These are phyloP conservation scores for Phania funesta DNA, from an alignment of 2,888 invertebrate species.

Conservation along the genomic window DNA sequence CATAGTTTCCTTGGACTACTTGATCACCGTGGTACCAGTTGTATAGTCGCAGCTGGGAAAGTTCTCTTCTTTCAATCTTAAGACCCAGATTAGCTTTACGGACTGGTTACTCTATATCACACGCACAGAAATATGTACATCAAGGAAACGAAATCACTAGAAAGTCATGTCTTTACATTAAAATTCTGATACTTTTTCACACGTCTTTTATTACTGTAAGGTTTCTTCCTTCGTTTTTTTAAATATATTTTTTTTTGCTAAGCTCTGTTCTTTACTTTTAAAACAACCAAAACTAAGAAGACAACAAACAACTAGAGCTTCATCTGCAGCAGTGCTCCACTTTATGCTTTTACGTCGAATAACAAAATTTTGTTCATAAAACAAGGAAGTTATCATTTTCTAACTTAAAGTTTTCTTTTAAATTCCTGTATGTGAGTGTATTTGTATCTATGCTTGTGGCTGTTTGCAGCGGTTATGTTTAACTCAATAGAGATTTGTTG, in stretches of 20 bases:
- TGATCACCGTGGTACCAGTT: too few relatives aligned
- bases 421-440: background rate
- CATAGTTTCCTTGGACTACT: too few relatives aligned
- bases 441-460: background rate
- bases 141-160: too few relatives aligned
- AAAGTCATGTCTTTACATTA: too few relatives aligned
- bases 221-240: background rate
- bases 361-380: slow-evolving; percentile 9
- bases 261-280: background rate
- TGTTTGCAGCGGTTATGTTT: slow-evolving; percentile 16
- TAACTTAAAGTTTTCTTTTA: background rate
- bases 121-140: too few relatives aligned
- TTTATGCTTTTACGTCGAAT: slow-evolving; percentile 4
- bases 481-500: slow-evolving; percentile 43
- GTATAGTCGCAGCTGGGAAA: too few relatives aligned
- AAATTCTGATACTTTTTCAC: too few relatives aligned
- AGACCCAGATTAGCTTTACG: too few relatives aligned
- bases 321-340: slow-evolving; percentile 27
- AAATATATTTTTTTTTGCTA: background rate
- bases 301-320: slow-evolving; percentile 26
- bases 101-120: too few relatives aligned
- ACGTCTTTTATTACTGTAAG: too few relatives aligned
- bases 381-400: slow-evolving; percentile 15
- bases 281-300: slow-evolving; percentile 8
- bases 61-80: too few relatives aligned